These are phyloP conservation scores for Hyppa rectilinea DNA, from an alignment of 2,888 invertebrate species.

Conservation along the genomic window DNA sequence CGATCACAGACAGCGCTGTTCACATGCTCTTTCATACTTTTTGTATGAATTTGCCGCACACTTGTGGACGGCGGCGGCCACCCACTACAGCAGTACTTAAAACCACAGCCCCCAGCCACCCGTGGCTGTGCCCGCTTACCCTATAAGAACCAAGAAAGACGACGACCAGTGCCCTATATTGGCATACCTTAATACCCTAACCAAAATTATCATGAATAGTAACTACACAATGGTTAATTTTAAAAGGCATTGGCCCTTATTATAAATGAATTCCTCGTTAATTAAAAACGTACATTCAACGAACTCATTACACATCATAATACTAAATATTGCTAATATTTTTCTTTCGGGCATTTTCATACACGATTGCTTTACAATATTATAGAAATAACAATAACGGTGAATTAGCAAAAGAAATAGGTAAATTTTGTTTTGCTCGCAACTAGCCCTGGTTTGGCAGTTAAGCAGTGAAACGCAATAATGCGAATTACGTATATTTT, in stretches of 20 bases:
- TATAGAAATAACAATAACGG: neutral
- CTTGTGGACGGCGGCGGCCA: too few species aligned
- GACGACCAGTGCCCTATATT: neutral
- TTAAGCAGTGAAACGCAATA: neutral
- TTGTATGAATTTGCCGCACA: too few species aligned
- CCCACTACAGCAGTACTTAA: too few species aligned
- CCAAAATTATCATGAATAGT: neutral
- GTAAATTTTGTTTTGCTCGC: neutral
- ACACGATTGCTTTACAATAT: neutral
- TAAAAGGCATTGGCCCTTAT: neutral
- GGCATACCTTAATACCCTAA: neutral
- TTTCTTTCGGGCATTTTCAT: neutral
- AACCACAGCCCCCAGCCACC: too few species aligned
- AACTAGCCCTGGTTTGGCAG: neutral
- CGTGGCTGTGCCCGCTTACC: too few species aligned
- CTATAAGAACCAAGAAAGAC: neutral
- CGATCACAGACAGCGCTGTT: too few species aligned
- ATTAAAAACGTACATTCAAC: too few species aligned
- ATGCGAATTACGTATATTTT: neutral
- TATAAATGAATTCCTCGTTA: too few species aligned
- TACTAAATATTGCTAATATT: neutral
- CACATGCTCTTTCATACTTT: too few species aligned
- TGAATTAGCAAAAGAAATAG: neutral
- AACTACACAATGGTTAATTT: neutral
- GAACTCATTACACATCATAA: neutral